Conservation (phyloP, 2,888 invertebrate species). For the Hybos culiciformis region DNA sequence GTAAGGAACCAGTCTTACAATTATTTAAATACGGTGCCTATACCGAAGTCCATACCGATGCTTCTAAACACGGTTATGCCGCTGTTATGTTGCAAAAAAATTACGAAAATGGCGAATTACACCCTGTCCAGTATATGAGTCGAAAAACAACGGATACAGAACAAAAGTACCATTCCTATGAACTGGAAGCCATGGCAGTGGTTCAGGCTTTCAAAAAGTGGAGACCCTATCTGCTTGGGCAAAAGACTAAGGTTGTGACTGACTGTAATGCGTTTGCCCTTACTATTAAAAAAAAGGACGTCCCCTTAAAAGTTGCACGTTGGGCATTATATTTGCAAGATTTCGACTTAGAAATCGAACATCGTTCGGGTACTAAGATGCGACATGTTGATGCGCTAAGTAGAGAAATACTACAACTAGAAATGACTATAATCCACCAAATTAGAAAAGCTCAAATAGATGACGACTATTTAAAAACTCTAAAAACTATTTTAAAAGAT, state of each 20-base stretch:
- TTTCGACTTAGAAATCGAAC: conserved; percentile 16
- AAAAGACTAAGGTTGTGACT: conserved; percentile 5
- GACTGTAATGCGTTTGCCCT: conserved; percentile 18
- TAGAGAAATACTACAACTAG: conserved; percentile 10
- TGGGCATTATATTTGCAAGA: too few species aligned
- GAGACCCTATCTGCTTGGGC: conserved; percentile 18
- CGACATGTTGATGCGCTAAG: conserved; percentile 14
- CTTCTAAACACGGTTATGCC: too few species aligned
- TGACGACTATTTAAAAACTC: conserved; percentile 11
- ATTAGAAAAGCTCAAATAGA: conserved; percentile 7
- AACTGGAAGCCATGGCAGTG: conserved; percentile 19
- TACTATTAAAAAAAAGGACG: too few species aligned
- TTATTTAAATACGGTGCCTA: too few species aligned
- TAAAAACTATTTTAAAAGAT: conserved; percentile 7
- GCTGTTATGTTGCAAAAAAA: too few species aligned
- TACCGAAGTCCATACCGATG: too few species aligned
- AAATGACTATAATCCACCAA: conserved; percentile 9
- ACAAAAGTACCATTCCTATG: too few species aligned
- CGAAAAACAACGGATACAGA: conserved; percentile 12
- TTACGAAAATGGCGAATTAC: conserved; percentile 10
- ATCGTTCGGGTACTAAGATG: conserved; percentile 14
- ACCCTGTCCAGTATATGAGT: conserved; percentile 14
- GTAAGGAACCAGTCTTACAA: too few species aligned
- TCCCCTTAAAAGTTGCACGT: too few species aligned
- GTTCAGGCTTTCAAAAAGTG: conserved; percentile 19